Evolutionary conservation across 2,797 vertebrate species (phyloP).

Genomic region (Dromococcyx pavoninus): DNA sequence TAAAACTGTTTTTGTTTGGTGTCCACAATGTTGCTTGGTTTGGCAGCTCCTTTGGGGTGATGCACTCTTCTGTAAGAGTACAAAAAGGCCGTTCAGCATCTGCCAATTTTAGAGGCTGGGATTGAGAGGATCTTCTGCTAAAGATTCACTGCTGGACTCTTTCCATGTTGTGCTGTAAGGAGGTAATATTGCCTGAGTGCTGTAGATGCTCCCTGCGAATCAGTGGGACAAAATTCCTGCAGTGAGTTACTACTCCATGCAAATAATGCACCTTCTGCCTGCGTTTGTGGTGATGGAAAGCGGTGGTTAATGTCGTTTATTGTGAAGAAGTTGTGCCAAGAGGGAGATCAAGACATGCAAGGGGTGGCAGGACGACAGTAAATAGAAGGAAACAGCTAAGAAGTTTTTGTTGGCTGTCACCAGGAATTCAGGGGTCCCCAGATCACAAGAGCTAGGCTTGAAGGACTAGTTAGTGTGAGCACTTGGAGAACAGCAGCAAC

Average conservation of each 20-base stretch:
- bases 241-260: background rate
- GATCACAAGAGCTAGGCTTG: background rate
- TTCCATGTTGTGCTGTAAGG: background rate
- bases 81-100: constrained; percentile 54
- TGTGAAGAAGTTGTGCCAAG: background rate
- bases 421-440: background rate
- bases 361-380: background rate
- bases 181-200: background rate
- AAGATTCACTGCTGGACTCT: background rate
- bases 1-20: constrained; percentile 53
- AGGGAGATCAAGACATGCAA: background rate
- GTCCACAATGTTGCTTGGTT: constrained; percentile 52
- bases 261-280: background rate
- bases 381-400: background rate
- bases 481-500: background rate
- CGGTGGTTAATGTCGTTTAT: background rate
- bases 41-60: constrained; percentile 48
- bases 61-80: constrained; percentile 36
- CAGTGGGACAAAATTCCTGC: background rate
- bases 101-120: constrained; percentile 49
- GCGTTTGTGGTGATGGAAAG: background rate
- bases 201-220: background rate
- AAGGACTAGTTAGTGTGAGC: background rate
- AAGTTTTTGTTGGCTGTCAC: background rate
- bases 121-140: constrained; percentile 36